Evolutionary conservation across 1,140 invertebrate species (phyloP).

Genomic region (Propsilocerus akamusi): DNA sequence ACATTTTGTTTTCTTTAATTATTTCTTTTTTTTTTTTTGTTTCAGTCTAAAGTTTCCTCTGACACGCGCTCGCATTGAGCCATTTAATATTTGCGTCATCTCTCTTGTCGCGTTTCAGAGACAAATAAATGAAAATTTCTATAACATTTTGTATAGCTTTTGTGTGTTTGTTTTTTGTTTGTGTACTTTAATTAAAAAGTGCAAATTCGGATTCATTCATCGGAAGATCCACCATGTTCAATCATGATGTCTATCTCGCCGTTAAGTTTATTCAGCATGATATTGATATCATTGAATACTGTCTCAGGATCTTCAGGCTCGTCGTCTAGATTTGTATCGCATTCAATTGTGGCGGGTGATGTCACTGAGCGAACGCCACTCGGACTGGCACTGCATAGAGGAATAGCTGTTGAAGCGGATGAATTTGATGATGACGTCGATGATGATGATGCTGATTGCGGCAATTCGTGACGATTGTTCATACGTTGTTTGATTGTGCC

Average conservation of each 20-base stretch:
- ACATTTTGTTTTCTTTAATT: no score
- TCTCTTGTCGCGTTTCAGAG: no score
- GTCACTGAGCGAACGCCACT: no score
- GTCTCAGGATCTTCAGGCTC: background rate
- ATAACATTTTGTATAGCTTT: no score
- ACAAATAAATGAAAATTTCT: no score
- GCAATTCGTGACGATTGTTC: conserved; percentile 20
- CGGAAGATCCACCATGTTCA: background rate
- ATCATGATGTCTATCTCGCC: background rate
- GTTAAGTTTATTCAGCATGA: conserved; percentile 1
- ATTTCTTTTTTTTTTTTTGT: no score
- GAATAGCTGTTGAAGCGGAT: conserved; percentile 17
- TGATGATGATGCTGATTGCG: conserved; percentile 12
- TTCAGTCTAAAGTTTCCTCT: no score
- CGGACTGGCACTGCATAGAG: background rate
- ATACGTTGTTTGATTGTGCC: conserved; percentile 74
- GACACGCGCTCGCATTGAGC: no score
- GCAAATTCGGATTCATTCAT: no score
- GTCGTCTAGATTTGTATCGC: background rate
- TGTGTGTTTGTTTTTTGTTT: no score
- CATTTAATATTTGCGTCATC: no score
- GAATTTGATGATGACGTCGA: conserved; percentile 23
- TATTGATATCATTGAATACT: background rate
- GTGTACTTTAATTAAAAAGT: no score
- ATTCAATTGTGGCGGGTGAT: background rate